phyloP scores from a whole-genome alignment of 1,140 invertebrate species.

The Dendroctonus ponderosae region DNA sequence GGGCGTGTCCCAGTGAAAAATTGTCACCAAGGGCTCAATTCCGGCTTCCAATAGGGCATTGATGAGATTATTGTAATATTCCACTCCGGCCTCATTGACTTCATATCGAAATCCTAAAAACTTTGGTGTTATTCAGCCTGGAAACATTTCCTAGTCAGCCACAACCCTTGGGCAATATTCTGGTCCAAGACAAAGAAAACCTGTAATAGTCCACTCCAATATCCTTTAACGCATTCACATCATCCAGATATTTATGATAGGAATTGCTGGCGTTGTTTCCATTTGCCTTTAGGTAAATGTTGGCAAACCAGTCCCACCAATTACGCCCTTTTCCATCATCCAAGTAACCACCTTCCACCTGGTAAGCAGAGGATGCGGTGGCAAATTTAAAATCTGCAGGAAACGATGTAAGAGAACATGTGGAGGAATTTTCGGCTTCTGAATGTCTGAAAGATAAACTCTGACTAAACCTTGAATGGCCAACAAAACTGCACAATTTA shows the following conservation, averaged over 20 bases:
- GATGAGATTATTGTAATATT: conserved; percentile 25
- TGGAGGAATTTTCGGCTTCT: no score
- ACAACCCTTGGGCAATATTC: conserved; percentile 20
- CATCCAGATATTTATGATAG: conserved; percentile 22
- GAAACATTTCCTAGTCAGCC: neutral
- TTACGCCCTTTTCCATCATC: conserved; percentile 56
- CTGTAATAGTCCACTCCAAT: conserved; percentile 20
- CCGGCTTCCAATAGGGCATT: conserved; percentile 48
- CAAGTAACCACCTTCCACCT: conserved; percentile 61
- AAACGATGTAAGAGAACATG: conserved; percentile 8
- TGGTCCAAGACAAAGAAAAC: conserved; percentile 25
- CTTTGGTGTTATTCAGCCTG: neutral
- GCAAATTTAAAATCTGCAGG: conserved; percentile 54
- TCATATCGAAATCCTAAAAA: neutral
- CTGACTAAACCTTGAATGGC: no score
- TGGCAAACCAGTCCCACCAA: conserved; percentile 61
- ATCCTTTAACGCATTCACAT: conserved; percentile 12
- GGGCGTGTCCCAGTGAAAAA: conserved; percentile 52
- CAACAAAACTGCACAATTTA: no score
- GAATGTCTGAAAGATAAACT: no score
- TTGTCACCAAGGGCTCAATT: conserved; percentile 57
- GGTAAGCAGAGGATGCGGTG: conserved; percentile 56
- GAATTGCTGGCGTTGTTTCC: conserved; percentile 17
- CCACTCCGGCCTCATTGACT: conserved; percentile 20
- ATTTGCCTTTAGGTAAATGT: conserved; percentile 48